Base-by-base conservation (phyloP, 2,113 vertebrate genomes). In the Caloenas nicobarica region DNA sequence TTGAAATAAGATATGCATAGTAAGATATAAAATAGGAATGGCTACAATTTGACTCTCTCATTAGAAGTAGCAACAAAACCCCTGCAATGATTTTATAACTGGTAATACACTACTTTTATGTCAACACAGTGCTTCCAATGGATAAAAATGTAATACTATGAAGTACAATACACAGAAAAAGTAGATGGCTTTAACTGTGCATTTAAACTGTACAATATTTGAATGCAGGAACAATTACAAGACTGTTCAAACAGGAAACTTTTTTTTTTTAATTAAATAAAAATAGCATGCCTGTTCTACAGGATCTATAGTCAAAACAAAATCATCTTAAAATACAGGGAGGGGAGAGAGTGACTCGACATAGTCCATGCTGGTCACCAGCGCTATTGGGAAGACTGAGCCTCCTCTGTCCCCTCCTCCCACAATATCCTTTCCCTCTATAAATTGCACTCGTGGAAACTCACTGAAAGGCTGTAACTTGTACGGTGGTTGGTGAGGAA, bases 1-100 rank as follows among this genome's bases (percentile, higher is more conserved):
- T 25, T 66, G 50, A 92, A 92, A 79, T 36, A 54, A 89, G n/a
- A 85, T 38, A 62, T 1, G 57, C 38, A 86, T 16, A 71, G 77
- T 42, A 72, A 91, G 58, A 82, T 44, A 46, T 14, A 79, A 81
- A 95, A 92, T 33, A 77, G 21, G 53, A 95, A 56, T 42, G 51
- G n/a, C 54, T 91, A 48, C 25, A 14, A 60, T 70, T 95, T 92
- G 66, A 83, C 65, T 92, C 65, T 91, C 81, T 78, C 76, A 91
- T 85, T 86, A 94, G 42, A 95, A 93, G 58, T 7, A 96, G 78
- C 57, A 94, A 80, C 28, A 95, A 95, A 81, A 69, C 14, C 40
- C 56, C 88, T 79, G 70, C 62, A 96, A 97, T 89, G 54, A 65
- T 72, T 93, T 93, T 69, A 28, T 68, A 94, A 95, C 73, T 62